Percentiles rank a stretch among this genome's conserved stretches.
Evolutionary conservation across 1,140 invertebrate genomes (phyloP).

Genomic region (Hormaphis cornu): DNA sequence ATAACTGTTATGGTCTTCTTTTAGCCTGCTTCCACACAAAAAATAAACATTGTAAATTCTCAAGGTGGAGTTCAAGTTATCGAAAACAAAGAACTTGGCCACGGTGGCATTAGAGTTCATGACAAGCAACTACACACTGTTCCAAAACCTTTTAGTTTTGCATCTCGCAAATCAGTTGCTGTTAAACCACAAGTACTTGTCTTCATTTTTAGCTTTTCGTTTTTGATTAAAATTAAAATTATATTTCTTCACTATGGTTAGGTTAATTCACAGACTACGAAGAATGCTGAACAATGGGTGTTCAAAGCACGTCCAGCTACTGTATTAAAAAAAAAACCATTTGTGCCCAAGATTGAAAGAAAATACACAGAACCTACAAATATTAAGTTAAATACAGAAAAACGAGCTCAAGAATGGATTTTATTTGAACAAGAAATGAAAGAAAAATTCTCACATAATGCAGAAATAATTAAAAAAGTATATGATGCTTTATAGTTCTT

Average conservation of each 20-base stretch:
- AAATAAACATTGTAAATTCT: constrained; percentile 12
- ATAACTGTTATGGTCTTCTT: neutral
- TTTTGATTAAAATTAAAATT: too few species aligned
- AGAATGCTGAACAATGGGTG: neutral
- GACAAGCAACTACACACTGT: constrained; percentile 15
- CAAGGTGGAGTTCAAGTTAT: constrained; percentile 15
- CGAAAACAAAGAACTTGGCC: constrained; percentile 20
- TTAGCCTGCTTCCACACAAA: neutral
- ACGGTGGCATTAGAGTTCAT: constrained; percentile 3
- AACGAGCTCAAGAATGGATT: constrained; percentile 22
- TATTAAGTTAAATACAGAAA: constrained; percentile 15
- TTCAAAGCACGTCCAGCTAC: constrained; percentile 23
- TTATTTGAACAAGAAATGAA: constrained; percentile 27
- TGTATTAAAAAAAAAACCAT: constrained; percentile 20
- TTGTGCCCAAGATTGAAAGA: constrained; percentile 13
- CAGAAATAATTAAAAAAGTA: neutral
- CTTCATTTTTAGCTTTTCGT: too few species aligned
- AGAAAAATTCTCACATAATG: constrained; percentile 13
- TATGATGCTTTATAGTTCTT: neutral
- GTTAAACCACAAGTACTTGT: constrained; percentile 3
- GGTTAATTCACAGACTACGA: neutral
- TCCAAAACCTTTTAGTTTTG: constrained; percentile 17
- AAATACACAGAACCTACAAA: constrained; percentile 24
- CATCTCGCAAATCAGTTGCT: constrained; percentile 1
- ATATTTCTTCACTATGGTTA: too few species aligned